Evolutionary conservation across 1,140 invertebrate genomes (phyloP), one percentile per base, ranked within the genome.

Genomic region (Medauroidea extradentata): DNA sequence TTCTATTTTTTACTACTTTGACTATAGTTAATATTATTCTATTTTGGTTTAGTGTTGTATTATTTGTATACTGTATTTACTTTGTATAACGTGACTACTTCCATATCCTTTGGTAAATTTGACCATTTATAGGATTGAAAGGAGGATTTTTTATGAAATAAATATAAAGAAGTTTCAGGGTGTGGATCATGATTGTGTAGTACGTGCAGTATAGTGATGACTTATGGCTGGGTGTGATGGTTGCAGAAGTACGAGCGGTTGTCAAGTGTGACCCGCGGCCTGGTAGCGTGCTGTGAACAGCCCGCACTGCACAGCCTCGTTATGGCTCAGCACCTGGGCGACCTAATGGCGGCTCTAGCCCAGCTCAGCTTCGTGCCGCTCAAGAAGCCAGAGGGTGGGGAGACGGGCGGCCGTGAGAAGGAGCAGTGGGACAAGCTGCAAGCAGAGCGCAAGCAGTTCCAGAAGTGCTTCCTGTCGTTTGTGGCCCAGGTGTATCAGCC

Each of bases 351-450:
- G 62, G 80, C 81, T 8, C 69, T 90, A n/a, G 80, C 88, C 63
- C 88, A 90, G 73, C 72, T 90, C 53, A 77, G 81, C 24, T 82
- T 83, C 77, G 84, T 81, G 21, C 84, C 84, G 54, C 65, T 87
- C 23, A 81, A 76, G 51, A 84, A 83, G 72, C 85, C 84, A 24
- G 59, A 38, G 16, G 11, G 11, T 4, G 29, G 29, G 29, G 29
- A 4, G 5, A 11, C 5, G 4, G 29, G 11, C 29, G 29, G 29
- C 29, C 29, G 29, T 11, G n/a, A n/a, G n/a, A n/a, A n/a, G n/a
- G 78, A 81, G 65, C 67, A 81, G 23, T 84, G 82, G 70, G 57
- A 74, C 11, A 69, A 74, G 63, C 70, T 87, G 13, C 70, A 69
- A 55, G 56, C 61, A 25, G 81, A 85, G 34, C 78, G 81, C 68